Percentiles rank a stretch among this genome's conserved stretches.
Conservation (phyloP, 2,888 invertebrate species). For the Cerastis rubricosa region DNA sequence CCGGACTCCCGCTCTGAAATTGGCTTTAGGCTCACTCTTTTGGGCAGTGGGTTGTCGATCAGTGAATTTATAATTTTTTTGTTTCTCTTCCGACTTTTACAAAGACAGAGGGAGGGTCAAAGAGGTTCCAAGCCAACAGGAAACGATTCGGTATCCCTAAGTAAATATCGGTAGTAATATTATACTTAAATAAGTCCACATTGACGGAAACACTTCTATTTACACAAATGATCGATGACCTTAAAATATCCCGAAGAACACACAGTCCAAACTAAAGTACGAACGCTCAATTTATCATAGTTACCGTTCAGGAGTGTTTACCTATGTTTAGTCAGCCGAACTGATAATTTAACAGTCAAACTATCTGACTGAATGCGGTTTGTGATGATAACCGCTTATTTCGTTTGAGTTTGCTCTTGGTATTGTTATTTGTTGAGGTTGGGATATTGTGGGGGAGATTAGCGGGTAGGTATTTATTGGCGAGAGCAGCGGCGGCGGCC, state of each 20-base stretch:
- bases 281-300: slow-evolving; percentile 56
- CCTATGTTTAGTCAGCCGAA: slow-evolving; percentile 37
- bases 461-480: slow-evolving; percentile 2
- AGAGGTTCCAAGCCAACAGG: neutral
- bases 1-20: too few relatives aligned
- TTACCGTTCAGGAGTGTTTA: slow-evolving; percentile 44
- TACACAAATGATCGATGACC: slow-evolving; percentile 26
- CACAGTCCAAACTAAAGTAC: slow-evolving; percentile 42
- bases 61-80: too few relatives aligned
- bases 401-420: slow-evolving; percentile 57
- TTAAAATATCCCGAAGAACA: slow-evolving; percentile 25
- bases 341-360: slow-evolving; percentile 52
- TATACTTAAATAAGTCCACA: neutral
- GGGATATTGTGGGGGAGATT: neutral
- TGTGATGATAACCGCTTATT: slow-evolving; percentile 66
- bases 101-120: too few relatives aligned
- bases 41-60: too few relatives aligned
- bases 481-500: too few relatives aligned
- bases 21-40: too few relatives aligned
- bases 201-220: slow-evolving; percentile 19
- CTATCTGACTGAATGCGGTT: slow-evolving; percentile 48
- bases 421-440: slow-evolving; percentile 48
- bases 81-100: too few relatives aligned
- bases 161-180: slow-evolving; percentile 12
- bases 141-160: neutral